Evolutionary conservation across 2,797 vertebrate genomes (phyloP).

Genomic region (Spondyliosoma cantharus): DNA sequence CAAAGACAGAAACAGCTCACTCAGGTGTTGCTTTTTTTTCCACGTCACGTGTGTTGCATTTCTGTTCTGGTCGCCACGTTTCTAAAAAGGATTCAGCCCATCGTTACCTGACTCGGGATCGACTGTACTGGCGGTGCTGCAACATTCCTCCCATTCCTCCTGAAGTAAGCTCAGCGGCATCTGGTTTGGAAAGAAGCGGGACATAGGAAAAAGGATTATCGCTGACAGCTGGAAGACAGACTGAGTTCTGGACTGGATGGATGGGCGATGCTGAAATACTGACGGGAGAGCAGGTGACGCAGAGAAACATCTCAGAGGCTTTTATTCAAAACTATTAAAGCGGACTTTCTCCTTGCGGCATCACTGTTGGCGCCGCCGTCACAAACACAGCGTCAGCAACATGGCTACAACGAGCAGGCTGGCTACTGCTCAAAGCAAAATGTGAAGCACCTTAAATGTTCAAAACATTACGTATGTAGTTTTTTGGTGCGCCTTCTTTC

Average conservation of each 20-base stretch:
- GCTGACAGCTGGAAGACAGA: constrained; percentile 42
- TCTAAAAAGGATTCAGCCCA: neutral
- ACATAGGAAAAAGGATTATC: constrained; percentile 22
- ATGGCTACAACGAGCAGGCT: too few species aligned
- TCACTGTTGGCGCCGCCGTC: too few species aligned
- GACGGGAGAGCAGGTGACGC: neutral
- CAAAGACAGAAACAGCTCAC: neutral
- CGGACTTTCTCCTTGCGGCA: too few species aligned
- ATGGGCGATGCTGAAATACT: neutral
- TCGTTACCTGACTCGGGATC: neutral
- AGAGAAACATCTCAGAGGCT: neutral
- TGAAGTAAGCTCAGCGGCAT: constrained; percentile 15
- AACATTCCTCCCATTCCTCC: constrained; percentile 11
- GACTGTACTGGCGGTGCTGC: neutral
- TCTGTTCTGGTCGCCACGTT: neutral
- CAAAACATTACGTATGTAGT: too few species aligned
- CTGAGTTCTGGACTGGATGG: neutral
- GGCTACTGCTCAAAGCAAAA: too few species aligned
- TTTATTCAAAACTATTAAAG: neutral
- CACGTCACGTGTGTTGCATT: too few species aligned
- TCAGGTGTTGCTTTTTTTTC: neutral
- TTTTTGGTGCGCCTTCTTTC: too few species aligned
- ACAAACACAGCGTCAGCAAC: too few species aligned
- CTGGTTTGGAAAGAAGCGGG: constrained; percentile 25
- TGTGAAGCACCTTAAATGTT: too few species aligned